phyloP scores from a whole-genome alignment of 2,888 invertebrate species.

The Sarcophaga carnaria region DNA sequence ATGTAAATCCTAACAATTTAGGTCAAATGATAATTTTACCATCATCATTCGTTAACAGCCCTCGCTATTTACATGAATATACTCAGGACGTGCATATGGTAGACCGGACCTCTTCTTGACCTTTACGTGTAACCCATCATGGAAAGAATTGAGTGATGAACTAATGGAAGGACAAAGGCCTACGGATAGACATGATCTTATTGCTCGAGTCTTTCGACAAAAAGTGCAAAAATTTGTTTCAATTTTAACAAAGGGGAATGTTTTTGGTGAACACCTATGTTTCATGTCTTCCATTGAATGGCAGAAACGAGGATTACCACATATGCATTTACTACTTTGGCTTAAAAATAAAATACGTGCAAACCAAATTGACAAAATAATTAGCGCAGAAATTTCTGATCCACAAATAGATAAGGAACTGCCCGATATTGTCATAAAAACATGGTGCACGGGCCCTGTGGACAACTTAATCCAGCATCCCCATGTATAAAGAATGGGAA shows the following conservation, averaged over 20 bases:
- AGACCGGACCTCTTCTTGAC: conserved; percentile 17
- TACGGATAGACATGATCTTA: conserved; percentile 1
- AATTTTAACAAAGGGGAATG: background rate
- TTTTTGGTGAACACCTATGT: background rate
- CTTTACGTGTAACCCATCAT: conserved; percentile 8
- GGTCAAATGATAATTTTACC: background rate
- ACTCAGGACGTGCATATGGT: conserved; percentile 3
- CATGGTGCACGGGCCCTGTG: no score
- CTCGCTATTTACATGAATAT: conserved; percentile 16
- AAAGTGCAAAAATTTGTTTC: background rate
- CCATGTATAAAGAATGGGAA: no score
- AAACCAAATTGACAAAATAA: no score
- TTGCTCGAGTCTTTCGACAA: background rate
- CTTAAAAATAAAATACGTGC: no score
- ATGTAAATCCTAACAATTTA: background rate
- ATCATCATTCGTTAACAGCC: conserved; percentile 13
- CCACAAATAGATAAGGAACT: no score
- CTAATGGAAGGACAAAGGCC: background rate
- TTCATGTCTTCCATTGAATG: background rate
- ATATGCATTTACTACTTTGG: no score
- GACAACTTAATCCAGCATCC: no score
- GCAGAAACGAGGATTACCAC: no score
- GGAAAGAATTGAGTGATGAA: background rate
- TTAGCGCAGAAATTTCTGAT: background rate
- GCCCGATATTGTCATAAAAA: no score